Base-by-base conservation (phyloP, 2,888 invertebrate genomes). In the Ornithoptera alexandrae region DNA sequence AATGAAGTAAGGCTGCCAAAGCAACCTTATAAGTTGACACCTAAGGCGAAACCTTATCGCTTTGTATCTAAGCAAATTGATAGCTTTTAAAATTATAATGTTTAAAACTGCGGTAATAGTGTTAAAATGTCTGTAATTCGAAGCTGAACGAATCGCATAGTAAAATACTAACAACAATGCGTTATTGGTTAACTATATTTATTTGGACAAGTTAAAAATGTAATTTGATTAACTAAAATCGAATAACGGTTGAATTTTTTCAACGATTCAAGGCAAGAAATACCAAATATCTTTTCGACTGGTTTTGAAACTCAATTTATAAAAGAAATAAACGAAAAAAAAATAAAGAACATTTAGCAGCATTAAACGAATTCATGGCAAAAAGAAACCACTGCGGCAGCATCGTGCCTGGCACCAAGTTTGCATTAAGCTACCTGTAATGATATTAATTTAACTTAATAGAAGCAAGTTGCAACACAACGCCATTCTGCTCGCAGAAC, bases 361-460 rank as follows among this genome's bases (percentile, higher is more conserved):
- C 62, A 36, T 36, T 18, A 22, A 59, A 59, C 66, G 50, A 66
- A 66, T 60, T 61, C 67, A 30, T 67, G 62, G 58, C 46, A 63
- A 64, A 30, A 5, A 70, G 62, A 42, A 62, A 66, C 20, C 57
- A 65, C 58, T 59, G 68, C 68, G 63, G 65, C 58, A 67, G 63
- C 71, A 65, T 53, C 71, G 70, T 65, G 68, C 70, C 62, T 58
- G 71, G 72, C 64, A 69, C 71, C 67, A 64, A 65, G 69, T 71
- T 74, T 70, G 67, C 62, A 68, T 69, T 67, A 62, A 70, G 69
- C 71, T 87, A 86, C 83, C 82, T 85, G 81, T 86, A 87, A 88
- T 86, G 85, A 82, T 84, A 84, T 88, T 87, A 85, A 89, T 87
- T 88, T 82, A 84, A 79, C 79, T 68, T 70, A 71, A 70, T 69